Percentiles rank a stretch among this genome's conserved stretches.
These are phyloP conservation scores for Gastracanthus pulcherrimus DNA, from an alignment of 2,888 invertebrate species.

Conservation along the genomic window DNA sequence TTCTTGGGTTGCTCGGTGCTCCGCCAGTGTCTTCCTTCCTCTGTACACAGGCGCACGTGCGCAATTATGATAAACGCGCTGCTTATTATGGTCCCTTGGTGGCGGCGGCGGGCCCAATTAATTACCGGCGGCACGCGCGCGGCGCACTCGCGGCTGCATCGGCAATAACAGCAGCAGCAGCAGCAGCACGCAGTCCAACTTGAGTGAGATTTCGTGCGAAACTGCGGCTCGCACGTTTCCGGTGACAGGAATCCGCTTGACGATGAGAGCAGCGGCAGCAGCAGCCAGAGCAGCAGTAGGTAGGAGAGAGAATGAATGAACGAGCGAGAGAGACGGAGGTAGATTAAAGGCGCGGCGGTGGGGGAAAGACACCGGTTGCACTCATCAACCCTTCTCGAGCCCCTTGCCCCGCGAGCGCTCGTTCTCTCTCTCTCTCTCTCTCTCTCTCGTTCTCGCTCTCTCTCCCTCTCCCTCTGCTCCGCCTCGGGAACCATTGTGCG, in stretches of 20 bases:
- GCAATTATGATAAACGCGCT: neutral
- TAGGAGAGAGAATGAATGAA: constrained; percentile 56
- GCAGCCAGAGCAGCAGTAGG: constrained; percentile 46
- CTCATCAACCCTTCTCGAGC: constrained; percentile 74
- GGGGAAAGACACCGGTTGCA: constrained; percentile 77
- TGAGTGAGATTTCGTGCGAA: constrained; percentile 74
- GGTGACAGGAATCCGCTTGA: constrained; percentile 71
- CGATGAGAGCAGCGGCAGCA: constrained; percentile 56
- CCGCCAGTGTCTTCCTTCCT: neutral
- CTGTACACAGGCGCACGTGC: neutral
- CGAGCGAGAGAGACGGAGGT: constrained; percentile 47
- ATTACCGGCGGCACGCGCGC: constrained; percentile 24
- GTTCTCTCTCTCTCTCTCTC: constrained; percentile 32
- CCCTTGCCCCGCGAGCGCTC: constrained; percentile 32
- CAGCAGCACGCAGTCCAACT: constrained; percentile 61
- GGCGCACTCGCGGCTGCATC: constrained; percentile 29
- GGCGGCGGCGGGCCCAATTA: neutral
- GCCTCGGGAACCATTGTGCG: constrained; percentile 53
- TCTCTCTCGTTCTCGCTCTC: constrained; percentile 34
- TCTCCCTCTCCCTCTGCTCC: constrained; percentile 39
- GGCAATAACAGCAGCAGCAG: too few species aligned
- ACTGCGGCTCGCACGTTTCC: constrained; percentile 71
- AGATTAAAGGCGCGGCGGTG: constrained; percentile 61
- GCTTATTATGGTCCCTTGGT: neutral
- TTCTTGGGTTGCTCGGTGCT: neutral